phyloP scores from a whole-genome alignment of 2,797 vertebrate species.

The Helarctos malayanus region DNA sequence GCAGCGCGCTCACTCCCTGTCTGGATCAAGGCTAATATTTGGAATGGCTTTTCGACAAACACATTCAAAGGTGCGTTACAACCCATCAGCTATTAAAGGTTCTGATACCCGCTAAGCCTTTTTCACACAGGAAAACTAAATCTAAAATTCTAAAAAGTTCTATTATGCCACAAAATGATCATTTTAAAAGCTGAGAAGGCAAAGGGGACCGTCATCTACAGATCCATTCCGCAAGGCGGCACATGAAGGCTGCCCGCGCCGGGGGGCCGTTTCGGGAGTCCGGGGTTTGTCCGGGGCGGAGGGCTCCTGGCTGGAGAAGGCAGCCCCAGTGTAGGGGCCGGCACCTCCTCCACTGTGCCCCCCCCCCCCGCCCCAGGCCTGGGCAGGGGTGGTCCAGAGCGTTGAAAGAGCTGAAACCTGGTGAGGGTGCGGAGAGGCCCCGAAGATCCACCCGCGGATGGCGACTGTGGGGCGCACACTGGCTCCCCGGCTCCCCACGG shows the following conservation, averaged over 20 bases:
- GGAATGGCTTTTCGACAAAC: neutral
- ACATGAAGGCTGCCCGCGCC: neutral
- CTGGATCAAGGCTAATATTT: neutral
- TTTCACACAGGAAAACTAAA: neutral
- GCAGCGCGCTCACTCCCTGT: accelerated
- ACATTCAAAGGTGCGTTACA: neutral
- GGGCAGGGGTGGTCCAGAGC: neutral
- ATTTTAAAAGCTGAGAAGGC: neutral
- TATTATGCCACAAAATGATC: neutral
- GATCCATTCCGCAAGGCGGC: accelerated
- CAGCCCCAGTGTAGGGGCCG: neutral
- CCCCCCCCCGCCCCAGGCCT: neutral
- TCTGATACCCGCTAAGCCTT: neutral
- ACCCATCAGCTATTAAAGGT: too few relatives aligned
- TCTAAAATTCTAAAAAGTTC: neutral
- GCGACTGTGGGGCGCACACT: accelerated
- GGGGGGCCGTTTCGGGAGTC: accelerated
- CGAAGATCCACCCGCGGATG: accelerated
- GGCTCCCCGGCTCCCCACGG: too few relatives aligned
- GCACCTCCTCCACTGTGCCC: neutral
- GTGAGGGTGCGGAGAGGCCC: neutral
- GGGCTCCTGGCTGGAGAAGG: neutral
- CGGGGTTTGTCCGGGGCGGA: neutral
- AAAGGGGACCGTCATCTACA: neutral
- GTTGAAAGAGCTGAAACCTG: neutral